Base-by-base conservation (phyloP, 2,797 vertebrate species). In the Jordanella pulchra region DNA sequence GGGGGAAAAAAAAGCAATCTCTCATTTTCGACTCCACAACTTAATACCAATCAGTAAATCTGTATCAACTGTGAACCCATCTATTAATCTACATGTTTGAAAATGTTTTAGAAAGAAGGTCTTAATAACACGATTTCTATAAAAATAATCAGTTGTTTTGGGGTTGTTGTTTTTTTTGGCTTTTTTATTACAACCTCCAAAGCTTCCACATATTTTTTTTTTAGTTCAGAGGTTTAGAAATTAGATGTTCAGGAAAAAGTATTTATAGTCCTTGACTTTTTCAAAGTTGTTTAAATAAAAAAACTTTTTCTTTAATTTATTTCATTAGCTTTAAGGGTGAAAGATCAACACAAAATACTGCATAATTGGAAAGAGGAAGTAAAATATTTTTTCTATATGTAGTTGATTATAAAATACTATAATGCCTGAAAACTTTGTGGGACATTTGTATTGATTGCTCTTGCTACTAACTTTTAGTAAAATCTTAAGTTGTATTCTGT, bases 1-100 rank as follows among this genome's bases (percentile, higher is more conserved):
- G 51, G 15, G 71, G 21, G 10, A 42, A 69, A 77, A 73, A 67
- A 83, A 60, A 67, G 47, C 58, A 64, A 28, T 65, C 39, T 54
- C 28, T 65, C 47, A 39, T 42, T 17, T 76, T 68, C 67, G 61
- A 60, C 18, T 35, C 64, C 44, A 81, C 25, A 67, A 28, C 58
- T 11, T 18, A 42, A 12, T 5, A 58, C 63, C 42, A 51, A 27
- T 42, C 61, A 53, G 67, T 65, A 27, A 56, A 61, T 63, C 72
- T 27, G 55, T 17, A 39, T 68, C 18, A 25, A 15, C 30, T 32
- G n/a, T 69, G 60, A 55, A 56, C 28, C 39, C 21, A 32, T 42
- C 64, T 53, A 3, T 13, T 45, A 3, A 1, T 39, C 32, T 77
- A n/a, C 47, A 50, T 51, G 6, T 42, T 45, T 42, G 25, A 73